Conservation (phyloP, 2,888 invertebrate genomes). For the Plemyria rubiginata region DNA sequence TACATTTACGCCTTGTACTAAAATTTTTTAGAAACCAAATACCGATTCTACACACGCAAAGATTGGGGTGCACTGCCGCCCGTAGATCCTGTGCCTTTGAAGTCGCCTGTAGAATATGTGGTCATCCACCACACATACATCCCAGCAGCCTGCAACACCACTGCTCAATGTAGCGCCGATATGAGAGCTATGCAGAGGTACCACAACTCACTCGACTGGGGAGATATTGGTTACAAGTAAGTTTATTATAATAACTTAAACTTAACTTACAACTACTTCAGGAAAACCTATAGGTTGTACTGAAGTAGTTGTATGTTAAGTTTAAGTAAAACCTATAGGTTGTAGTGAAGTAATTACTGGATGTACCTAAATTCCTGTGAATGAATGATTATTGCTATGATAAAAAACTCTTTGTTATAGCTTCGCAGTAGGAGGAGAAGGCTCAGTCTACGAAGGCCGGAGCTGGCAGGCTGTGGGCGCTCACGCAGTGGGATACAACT, state of each 20-base stretch:
- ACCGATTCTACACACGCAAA: slow-evolving; percentile 63
- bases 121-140: slow-evolving; percentile 90
- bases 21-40: slow-evolving; percentile 41
- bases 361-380: too few relatives aligned
- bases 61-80: slow-evolving; percentile 86
- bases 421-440: slow-evolving; percentile 91
- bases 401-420: slow-evolving; percentile 64
- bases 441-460: slow-evolving; percentile 88
- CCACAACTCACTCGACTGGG: slow-evolving; percentile 87
- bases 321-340: too few relatives aligned
- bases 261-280: too few relatives aligned
- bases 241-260: too few relatives aligned
- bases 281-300: too few relatives aligned
- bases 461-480: slow-evolving; percentile 90
- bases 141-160: slow-evolving; percentile 85
- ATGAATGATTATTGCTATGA: too few relatives aligned
- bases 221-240: slow-evolving; percentile 87
- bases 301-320: too few relatives aligned
- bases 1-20: too few relatives aligned
- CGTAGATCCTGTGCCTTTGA: slow-evolving; percentile 70
- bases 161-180: slow-evolving; percentile 78
- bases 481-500: slow-evolving; percentile 87
- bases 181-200: slow-evolving; percentile 88
- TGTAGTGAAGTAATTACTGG: too few relatives aligned
- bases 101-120: slow-evolving; percentile 86